phyloP scores from a whole-genome alignment of 2,797 vertebrate species.

The Enteromius fasciolatus region DNA sequence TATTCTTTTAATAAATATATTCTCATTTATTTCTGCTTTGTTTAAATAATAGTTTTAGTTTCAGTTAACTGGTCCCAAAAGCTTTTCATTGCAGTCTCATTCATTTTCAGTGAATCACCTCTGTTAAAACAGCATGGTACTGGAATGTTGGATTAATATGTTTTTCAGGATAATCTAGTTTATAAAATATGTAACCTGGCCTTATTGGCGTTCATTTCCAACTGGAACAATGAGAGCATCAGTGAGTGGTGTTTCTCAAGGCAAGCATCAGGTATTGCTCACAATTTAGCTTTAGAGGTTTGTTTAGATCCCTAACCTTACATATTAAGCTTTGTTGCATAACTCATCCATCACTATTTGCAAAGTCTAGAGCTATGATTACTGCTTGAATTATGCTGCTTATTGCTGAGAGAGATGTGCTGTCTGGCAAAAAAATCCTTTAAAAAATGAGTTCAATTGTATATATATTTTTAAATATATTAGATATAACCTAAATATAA shows the following conservation, averaged over 20 bases:
- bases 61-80: neutral
- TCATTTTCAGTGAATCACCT: slow-evolving; percentile 9
- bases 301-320: neutral
- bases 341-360: neutral
- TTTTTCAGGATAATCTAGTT: slow-evolving; percentile 29
- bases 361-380: too few relatives aligned
- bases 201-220: neutral
- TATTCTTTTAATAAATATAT: neutral
- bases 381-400: neutral
- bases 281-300: neutral
- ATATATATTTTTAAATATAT: neutral
- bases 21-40: neutral
- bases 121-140: neutral
- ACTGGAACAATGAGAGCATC: neutral
- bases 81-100: neutral
- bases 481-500: neutral
- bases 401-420: neutral
- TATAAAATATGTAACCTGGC: slow-evolving; percentile 6
- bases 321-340: neutral
- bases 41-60: neutral
- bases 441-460: neutral
- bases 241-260: slow-evolving; percentile 5
- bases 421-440: neutral
- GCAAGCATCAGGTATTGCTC: neutral
- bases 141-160: slow-evolving; percentile 19